phyloP scores from a whole-genome alignment of 2,113 vertebrate genomes.

The Serilophus lunatus region DNA sequence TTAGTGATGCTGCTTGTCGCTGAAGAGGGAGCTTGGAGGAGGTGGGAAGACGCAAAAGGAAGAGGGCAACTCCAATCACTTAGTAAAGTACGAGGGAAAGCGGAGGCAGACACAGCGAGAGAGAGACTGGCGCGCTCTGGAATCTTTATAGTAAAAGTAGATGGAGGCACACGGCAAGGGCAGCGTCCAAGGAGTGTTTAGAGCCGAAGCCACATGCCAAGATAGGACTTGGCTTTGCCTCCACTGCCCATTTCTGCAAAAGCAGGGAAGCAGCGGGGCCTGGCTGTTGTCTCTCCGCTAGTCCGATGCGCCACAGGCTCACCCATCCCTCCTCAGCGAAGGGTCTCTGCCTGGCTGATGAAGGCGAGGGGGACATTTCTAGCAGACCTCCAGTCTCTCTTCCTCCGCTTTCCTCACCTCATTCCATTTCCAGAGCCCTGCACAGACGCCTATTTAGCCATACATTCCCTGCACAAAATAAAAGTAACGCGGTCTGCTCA shows the following conservation, averaged over 20 bases:
- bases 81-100: conserved; percentile 15
- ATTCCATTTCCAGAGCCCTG: neutral
- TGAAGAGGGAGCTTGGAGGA: conserved; percentile 69
- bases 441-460: neutral
- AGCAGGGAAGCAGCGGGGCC: neutral
- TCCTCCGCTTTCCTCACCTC: neutral
- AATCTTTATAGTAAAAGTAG: conserved; percentile 13
- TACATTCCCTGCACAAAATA: conserved; percentile 6
- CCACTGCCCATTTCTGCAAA: neutral
- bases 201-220: neutral
- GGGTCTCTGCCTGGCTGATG: accelerated
- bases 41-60: conserved; percentile 31
- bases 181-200: neutral
- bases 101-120: neutral
- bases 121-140: neutral
- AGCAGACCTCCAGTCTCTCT: neutral
- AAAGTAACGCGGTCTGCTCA: conserved; percentile 39
- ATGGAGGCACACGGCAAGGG: conserved; percentile 1
- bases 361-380: neutral
- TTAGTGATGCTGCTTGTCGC: conserved; percentile 80
- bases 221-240: neutral
- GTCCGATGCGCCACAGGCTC: accelerated
- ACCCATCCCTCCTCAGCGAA: neutral
- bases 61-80: conserved; percentile 52
- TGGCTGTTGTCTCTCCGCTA: neutral